Conservation (phyloP, 1,140 invertebrate species). For the Camponotus vicinus region DNA sequence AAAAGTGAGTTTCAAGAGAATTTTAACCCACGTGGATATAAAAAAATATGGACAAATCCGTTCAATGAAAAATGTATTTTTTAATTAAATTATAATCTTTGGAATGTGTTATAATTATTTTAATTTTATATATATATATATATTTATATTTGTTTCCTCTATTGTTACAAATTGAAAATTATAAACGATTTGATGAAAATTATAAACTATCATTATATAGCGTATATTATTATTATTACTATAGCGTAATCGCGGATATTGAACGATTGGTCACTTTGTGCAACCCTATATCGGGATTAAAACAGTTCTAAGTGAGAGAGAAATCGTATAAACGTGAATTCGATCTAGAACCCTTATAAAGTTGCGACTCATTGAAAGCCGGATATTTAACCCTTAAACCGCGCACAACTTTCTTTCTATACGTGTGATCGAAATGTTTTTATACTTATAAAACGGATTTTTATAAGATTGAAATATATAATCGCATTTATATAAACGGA, state of each 20-base stretch:
- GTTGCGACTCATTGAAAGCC: conserved; percentile 47
- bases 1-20: neutral
- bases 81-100: neutral
- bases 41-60: neutral
- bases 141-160: neutral
- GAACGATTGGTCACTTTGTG: conserved; percentile 50
- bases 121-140: neutral
- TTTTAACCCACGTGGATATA: neutral
- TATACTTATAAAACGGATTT: neutral
- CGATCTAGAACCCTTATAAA: conserved; percentile 52
- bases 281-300: conserved; percentile 20
- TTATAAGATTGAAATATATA: neutral
- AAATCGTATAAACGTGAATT: conserved; percentile 51
- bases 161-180: neutral
- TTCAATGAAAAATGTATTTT: neutral
- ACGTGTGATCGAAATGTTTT: conserved; percentile 38
- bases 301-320: conserved; percentile 32
- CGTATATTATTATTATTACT: neutral
- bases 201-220: conserved; percentile 5
- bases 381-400: conserved; percentile 48
- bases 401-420: conserved; percentile 23
- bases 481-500: neutral
- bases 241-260: conserved; percentile 28
- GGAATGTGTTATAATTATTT: conserved; percentile 2
- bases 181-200: neutral